Evolutionary conservation across 2,797 vertebrate species (phyloP).

Genomic region (Sebastes itinus): DNA sequence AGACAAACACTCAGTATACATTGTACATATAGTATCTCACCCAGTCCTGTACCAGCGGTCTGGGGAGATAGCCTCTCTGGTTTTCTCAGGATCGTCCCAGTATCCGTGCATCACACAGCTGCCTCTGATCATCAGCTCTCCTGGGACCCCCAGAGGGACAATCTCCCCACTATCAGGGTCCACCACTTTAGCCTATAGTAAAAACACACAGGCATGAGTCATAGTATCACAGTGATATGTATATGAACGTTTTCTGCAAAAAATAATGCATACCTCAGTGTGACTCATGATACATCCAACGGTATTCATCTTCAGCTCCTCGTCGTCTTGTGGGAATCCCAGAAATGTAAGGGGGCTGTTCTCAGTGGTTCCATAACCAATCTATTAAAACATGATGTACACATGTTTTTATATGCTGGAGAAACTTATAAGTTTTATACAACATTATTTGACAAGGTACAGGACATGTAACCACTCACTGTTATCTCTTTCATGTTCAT

Average conservation of each 20-base stretch:
- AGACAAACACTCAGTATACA: not conserved
- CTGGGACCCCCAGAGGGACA: constrained; percentile 80
- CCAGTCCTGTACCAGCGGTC: constrained; percentile 91
- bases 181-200: constrained; percentile 86
- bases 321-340: constrained; percentile 81
- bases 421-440: not conserved
- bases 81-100: constrained; percentile 86
- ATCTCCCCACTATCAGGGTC: constrained; percentile 73
- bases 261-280: constrained; percentile 84
- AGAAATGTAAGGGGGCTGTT: constrained; percentile 90
- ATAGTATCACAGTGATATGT: not conserved
- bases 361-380: constrained; percentile 90
- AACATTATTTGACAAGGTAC: not conserved
- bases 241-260: not conserved
- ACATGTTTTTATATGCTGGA: not conserved
- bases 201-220: not conserved
- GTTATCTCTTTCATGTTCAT: constrained; percentile 72
- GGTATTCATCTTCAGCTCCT: constrained; percentile 78
- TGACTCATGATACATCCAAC: constrained; percentile 87
- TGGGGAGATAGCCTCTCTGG: constrained; percentile 75
- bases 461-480: constrained; percentile 30
- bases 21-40: constrained; percentile 75
- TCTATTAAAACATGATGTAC: constrained; percentile 61
- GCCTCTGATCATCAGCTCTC: constrained; percentile 89
- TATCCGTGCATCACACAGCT: constrained; percentile 91